Evolutionary conservation across 2,113 vertebrate genomes (phyloP), one percentile per base, ranked within the genome.

Genomic region (Ancistrus triradiatus): DNA sequence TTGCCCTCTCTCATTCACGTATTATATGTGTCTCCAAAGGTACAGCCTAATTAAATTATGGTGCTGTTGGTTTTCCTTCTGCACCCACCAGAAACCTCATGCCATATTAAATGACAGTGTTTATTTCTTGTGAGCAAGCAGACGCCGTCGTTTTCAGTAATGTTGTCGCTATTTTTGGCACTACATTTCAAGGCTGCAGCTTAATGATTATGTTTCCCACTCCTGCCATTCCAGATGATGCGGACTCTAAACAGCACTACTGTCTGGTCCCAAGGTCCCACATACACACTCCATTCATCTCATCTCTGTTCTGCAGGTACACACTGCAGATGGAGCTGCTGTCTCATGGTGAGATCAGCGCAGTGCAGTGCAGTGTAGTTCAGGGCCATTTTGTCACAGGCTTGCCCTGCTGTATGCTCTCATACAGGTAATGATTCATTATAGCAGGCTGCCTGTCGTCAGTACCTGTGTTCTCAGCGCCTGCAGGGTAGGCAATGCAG

Each of bases 1-100:
- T 38, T 19, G 4, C 52, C 70, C 67, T 60, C 52, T 69, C 40
- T 58, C 52, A 38, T 46, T 31, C 55, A 31, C 15, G 10, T 10
- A 43, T 22, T 15, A 46, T 58, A 58, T 47, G 37, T 1, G 25
- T 59, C 58, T 60, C 49, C 47, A 7, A 63, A 50, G 51, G 49
- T 44, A 57, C 35, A 25, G 40, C 63, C 68, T 80, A 74, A 84
- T 84, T 84, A 75, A 84, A 82, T 84, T 78, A 81, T 38, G 53
- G 50, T 66, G 47, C 43, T 72, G 73, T 82, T 78, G 74, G 74
- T 80, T 84, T 77, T 67, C 59, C 33, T 38, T 59, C 44, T 37
- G 47, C 52, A 80, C 76, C 71, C 77, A 77, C 71, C 70, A 76
- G 66, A 78, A 76, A 75, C 75, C 73, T 70, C 66, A 78, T 67